A percentile compares a stretch with the other conserved stretches of the same genome.
Evolutionary conservation across 2,797 vertebrate genomes (phyloP).

Genomic region (Malurus splendens): DNA sequence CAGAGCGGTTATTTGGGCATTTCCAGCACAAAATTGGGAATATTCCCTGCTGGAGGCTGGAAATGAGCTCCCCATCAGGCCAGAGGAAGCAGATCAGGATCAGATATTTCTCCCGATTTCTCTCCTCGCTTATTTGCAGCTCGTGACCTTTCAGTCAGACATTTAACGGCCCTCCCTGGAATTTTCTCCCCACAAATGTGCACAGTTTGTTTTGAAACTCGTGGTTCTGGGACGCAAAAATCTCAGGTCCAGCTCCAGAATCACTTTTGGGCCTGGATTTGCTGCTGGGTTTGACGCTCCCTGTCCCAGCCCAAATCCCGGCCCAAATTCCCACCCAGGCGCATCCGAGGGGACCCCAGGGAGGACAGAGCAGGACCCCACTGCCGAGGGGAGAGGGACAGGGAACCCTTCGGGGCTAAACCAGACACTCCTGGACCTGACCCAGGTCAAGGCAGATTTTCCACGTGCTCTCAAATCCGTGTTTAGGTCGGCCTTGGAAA

Average conservation of each 20-base stretch:
- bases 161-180: neutral
- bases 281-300: neutral
- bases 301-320: accelerated
- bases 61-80: neutral
- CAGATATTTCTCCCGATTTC: neutral
- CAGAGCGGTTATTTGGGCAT: accelerated
- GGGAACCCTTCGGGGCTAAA: neutral
- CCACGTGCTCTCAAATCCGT: accelerated
- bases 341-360: accelerated
- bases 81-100: neutral
- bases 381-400: neutral
- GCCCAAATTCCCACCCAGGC: accelerated
- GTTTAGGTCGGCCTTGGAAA: neutral
- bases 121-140: neutral
- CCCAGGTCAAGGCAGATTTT: neutral
- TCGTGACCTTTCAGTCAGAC: constrained; percentile 31
- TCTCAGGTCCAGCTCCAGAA: neutral
- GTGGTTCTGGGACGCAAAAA: neutral
- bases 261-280: neutral
- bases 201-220: neutral
- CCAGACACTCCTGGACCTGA: accelerated
- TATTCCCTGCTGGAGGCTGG: neutral
- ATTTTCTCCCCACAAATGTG: neutral
- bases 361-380: neutral
- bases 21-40: neutral